Evolutionary conservation across 2,797 vertebrate species (phyloP), one percentile per base, ranked within the genome.

Genomic region (Aeoliscus strigatus): DNA sequence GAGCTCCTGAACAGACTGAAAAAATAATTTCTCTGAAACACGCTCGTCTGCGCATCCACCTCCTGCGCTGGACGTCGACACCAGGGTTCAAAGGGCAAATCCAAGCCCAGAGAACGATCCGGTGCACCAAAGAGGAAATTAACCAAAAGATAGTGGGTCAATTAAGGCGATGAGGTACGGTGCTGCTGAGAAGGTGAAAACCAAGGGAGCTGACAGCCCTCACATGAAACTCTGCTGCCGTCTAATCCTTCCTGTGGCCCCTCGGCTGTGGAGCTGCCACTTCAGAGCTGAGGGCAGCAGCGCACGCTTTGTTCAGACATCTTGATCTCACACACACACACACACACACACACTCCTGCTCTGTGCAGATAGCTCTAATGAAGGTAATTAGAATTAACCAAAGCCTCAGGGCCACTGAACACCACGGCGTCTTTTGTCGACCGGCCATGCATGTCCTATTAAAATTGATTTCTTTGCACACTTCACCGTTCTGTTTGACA

Each of bases 131-230:
- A 53, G 44, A 58, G 51, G 49, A 76, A 76, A 83, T 80, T 78
- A 82, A 80, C 64, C 66, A 73, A 60, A 86, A 77, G 78, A 84
- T 85, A 90, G 90, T 90, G 88, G 90, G 90, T 90, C 90, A 92
- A 93, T 93, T 92, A 92, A 90, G 90, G 71, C 75, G 83, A 94
- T 93, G 88, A 92, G 76, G 66, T 73, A 70, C 45, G n/a, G 47
- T 0, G 35, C 83, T 70, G 83, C 68, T 69, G 57, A 60, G 11
- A 0, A 75, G 69, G 77, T 90, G 90, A 91, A 90, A 91, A 87
- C 44, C 42, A 12, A 77, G 76, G 77, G 87, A 88, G 81, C 77
- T 90, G 92, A 93, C 91, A 92, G 87, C 72, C 77, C 0, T 75
- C 75, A 73, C 50, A 51, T 85, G 62, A 63, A 79, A 79, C 67